Evolutionary conservation across 2,113 vertebrate species (phyloP), one percentile per base, ranked within the genome.

Genomic region (Morone saxatilis): DNA sequence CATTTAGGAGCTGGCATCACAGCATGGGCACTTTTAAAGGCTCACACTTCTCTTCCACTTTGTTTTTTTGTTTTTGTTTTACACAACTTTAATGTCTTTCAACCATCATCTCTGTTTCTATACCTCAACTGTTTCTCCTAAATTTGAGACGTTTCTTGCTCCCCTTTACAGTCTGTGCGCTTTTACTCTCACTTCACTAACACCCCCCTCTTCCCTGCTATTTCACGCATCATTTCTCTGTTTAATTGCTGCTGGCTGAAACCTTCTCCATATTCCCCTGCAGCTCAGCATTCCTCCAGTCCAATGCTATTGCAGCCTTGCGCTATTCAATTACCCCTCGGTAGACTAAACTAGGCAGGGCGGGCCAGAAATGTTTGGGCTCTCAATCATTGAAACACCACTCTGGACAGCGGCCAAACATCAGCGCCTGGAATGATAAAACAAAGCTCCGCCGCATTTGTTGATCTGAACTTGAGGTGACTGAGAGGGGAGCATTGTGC

Each of bases 201-300:
- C 77, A 57, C 76, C 74, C 74, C 74, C 65, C 88, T 57, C 91
- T 80, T 78, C 71, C 43, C 51, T 84, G 78, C 89, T 89, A 93
- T 95, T 96, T 95, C 92, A 95, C 88, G 92, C 94, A 92, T 92
- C 93, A 94, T 95, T 95, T 95, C 92, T 90, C 88, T 87, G 94
- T 95, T 94, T 96, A 96, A 96, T 96, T 95, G 93, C 92, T 92
- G 90, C 89, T 92, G 94, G 92, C 89, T 92, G 93, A 92, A 89
- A 79, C 87, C 86, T 67, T 89, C 92, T 88, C 89, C 81, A 81
- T 86, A 88, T 87, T 86, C 86, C 88, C 87, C 89, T 62, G 84
- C 81, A 82, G 89, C 90, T 91, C 87, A 83, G 84, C 91, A 79
- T 91, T 91, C 86, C 86, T 92, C 81, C 92, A 78, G 89, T 92